phyloP scores from a whole-genome alignment of 1,140 invertebrate species.

The Drosophila melanica region DNA sequence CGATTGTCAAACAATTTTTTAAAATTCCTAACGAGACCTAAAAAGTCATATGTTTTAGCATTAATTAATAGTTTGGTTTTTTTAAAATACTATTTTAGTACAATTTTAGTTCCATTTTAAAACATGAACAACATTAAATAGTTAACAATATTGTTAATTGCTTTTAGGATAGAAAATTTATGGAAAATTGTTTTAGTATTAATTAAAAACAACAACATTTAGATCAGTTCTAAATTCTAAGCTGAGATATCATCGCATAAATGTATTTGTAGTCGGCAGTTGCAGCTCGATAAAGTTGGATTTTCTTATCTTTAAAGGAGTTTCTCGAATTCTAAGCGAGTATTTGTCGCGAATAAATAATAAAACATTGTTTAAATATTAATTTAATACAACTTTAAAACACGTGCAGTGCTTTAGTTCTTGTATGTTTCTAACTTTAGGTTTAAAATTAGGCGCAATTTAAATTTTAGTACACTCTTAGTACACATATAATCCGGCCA shows the following conservation, averaged over 20 bases:
- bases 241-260: too few relatives aligned
- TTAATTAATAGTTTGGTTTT: too few relatives aligned
- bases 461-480: neutral
- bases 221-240: too few relatives aligned
- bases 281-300: too few relatives aligned
- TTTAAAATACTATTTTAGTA: neutral
- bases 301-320: too few relatives aligned
- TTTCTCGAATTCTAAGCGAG: too few relatives aligned
- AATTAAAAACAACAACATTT: too few relatives aligned
- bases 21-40: neutral
- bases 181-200: too few relatives aligned
- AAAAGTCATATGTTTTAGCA: neutral
- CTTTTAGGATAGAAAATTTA: too few relatives aligned
- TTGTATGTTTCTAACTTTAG: neutral
- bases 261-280: too few relatives aligned
- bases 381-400: neutral
- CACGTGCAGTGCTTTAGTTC: neutral
- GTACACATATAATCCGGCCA: neutral
- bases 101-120: neutral
- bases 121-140: neutral
- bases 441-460: neutral
- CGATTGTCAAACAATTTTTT: conserved; percentile 1
- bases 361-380: neutral
- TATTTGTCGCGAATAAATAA: too few relatives aligned
- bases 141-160: too few relatives aligned